Conservation (phyloP, 2,113 vertebrate genomes). For the Hiodon alosoides region DNA sequence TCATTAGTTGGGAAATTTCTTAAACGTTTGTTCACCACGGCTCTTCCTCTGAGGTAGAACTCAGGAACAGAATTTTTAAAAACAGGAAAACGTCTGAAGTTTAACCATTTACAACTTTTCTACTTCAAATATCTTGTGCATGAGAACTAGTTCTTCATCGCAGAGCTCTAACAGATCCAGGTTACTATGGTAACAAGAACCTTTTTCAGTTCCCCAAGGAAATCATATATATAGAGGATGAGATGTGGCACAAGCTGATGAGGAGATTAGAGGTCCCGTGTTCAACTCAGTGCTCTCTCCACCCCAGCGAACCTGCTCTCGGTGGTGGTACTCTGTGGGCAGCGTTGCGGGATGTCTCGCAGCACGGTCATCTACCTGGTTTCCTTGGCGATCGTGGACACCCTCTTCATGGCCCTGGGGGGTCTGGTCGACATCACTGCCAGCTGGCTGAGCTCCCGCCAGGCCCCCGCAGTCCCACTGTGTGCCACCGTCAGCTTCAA, state of each 20-base stretch:
- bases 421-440: conserved; percentile 19
- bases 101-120: no score
- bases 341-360: conserved; percentile 23
- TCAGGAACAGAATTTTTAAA: no score
- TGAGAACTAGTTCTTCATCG: no score
- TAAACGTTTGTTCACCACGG: no score
- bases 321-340: conserved; percentile 18
- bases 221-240: no score
- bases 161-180: no score
- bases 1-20: no score
- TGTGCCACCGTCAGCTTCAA: conserved; percentile 23
- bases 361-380: conserved; percentile 30
- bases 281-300: background rate
- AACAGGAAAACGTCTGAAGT: no score
- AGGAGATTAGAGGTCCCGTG: background rate
- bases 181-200: no score
- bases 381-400: conserved; percentile 28
- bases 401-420: conserved; percentile 27
- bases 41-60: no score
- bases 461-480: background rate
- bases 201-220: no score
- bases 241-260: background rate
- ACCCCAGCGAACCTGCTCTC: conserved; percentile 27
- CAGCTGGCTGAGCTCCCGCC: background rate
- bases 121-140: no score